Conservation (phyloP, 2,113 vertebrate species). For the Canis aureus region DNA sequence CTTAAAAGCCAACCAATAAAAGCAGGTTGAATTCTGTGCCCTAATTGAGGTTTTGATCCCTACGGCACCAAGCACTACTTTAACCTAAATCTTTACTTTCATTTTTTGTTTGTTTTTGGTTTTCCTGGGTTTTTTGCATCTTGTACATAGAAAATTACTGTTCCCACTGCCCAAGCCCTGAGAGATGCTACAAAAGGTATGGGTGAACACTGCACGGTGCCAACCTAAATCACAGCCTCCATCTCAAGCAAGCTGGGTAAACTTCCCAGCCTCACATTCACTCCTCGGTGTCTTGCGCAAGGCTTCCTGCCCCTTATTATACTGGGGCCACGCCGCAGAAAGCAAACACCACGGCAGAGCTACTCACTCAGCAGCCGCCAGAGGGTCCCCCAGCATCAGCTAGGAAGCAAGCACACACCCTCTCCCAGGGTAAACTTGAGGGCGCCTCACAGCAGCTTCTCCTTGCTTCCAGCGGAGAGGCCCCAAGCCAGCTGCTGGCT, state of each 20-base stretch:
- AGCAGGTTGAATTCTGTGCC: not conserved
- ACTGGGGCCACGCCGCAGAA: not conserved
- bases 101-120: not conserved
- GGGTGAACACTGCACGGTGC: not conserved
- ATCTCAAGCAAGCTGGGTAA: not conserved
- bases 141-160: not conserved
- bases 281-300: not conserved
- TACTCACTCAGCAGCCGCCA: constrained; percentile 55
- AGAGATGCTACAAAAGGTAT: not conserved
- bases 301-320: not conserved
- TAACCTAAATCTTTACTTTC: not conserved
- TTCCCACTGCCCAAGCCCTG: not conserved
- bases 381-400: constrained; percentile 57
- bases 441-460: not conserved
- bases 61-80: not conserved
- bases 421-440: not conserved
- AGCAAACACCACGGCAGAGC: not conserved
- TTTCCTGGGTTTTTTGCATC: not conserved
- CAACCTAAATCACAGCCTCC: not conserved
- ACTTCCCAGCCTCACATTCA: not conserved
- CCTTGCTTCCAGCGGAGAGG: not conserved
- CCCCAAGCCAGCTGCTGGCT: not conserved
- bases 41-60: not conserved
- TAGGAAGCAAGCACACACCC: constrained; percentile 13
- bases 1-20: constrained; percentile 11